phyloP scores from a whole-genome alignment of 35 echinoderm and acorn worm species.

The Heliocidaris erythrogramma region DNA sequence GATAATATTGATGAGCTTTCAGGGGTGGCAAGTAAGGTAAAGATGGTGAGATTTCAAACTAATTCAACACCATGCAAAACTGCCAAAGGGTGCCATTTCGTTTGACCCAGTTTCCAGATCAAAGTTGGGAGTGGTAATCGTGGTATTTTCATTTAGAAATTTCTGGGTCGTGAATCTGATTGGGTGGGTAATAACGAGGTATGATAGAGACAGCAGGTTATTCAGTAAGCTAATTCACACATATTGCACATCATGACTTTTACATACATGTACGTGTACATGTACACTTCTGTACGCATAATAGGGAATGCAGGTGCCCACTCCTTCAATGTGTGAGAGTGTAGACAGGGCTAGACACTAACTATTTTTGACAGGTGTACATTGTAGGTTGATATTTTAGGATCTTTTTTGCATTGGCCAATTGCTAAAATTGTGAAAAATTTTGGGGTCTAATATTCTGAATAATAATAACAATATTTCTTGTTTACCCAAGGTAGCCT shows the following conservation, averaged over 20 bases:
- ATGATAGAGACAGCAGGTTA: not conserved
- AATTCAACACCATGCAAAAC: not conserved
- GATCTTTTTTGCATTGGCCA: too few relatives aligned
- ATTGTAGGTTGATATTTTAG: too few relatives aligned
- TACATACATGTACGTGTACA: not conserved
- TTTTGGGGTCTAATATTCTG: too few relatives aligned
- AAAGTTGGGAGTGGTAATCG: not conserved
- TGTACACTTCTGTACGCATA: too few relatives aligned
- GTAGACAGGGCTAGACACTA: too few relatives aligned
- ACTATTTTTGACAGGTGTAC: too few relatives aligned
- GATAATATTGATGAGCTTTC: slow-evolving; percentile 18
- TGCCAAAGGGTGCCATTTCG: not conserved
- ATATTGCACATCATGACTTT: not conserved
- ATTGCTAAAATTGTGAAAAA: too few relatives aligned
- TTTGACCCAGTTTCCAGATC: not conserved
- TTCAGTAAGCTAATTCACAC: not conserved
- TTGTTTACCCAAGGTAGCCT: too few relatives aligned
- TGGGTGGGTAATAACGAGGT: not conserved
- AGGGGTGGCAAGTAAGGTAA: not conserved
- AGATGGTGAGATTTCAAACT: not conserved
- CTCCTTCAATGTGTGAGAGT: too few relatives aligned
- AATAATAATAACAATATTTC: too few relatives aligned
- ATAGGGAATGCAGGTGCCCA: too few relatives aligned
- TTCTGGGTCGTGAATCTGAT: not conserved
- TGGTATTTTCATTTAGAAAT: not conserved